Percentiles rank a stretch among this genome's conserved stretches.
Evolutionary conservation across 1,140 invertebrate genomes (phyloP).

Genomic region (Cataglyphis hispanica): DNA sequence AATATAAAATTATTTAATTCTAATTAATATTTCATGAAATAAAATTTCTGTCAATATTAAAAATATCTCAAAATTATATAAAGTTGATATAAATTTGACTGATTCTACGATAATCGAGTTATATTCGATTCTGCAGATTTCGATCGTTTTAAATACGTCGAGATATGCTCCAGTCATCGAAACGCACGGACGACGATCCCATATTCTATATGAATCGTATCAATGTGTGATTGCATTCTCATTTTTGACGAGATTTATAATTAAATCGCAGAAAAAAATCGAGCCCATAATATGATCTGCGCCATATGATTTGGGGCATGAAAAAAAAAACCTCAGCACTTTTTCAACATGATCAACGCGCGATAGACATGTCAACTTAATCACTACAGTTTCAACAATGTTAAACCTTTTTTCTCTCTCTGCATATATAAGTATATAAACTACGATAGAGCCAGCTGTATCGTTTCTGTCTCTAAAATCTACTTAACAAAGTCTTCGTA

Average conservation of each 20-base stretch:
- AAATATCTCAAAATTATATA: neutral
- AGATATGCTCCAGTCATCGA: neutral
- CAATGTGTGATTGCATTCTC: neutral
- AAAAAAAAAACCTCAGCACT: constrained; percentile 57
- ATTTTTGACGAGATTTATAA: neutral
- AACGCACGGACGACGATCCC: constrained; percentile 25
- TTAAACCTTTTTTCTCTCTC: constrained; percentile 78
- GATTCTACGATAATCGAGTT: neutral
- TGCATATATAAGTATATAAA: constrained; percentile 78
- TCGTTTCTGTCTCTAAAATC: constrained; percentile 81
- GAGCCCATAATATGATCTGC: constrained; percentile 40
- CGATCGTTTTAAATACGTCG: neutral
- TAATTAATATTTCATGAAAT: neutral
- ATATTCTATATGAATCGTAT: neutral
- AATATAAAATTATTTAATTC: neutral
- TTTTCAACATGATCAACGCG: constrained; percentile 54
- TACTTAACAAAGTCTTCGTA: constrained; percentile 81
- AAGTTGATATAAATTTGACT: neutral
- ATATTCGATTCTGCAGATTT: neutral
- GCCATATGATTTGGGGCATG: constrained; percentile 47
- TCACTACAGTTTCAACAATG: constrained; percentile 71
- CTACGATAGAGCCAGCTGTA: constrained; percentile 85
- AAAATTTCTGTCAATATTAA: neutral
- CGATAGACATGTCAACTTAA: constrained; percentile 54
- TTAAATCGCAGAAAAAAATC: constrained; percentile 56